Conservation (phyloP, 2,888 invertebrate genomes). For the Chironomus tentans region DNA sequence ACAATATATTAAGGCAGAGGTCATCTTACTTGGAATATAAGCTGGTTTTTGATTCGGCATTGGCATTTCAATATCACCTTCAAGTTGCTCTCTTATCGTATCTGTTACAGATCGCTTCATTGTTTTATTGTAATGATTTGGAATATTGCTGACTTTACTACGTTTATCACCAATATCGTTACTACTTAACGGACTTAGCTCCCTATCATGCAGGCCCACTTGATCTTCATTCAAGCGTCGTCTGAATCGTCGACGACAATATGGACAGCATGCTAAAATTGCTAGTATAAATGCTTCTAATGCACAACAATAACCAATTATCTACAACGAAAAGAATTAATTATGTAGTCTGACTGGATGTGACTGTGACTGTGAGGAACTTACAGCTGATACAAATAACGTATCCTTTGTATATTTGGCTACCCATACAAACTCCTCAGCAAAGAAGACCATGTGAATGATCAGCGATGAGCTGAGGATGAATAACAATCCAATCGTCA, state of each 20-base stretch:
- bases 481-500: slow-evolving; percentile 62
- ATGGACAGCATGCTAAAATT: slow-evolving; percentile 49
- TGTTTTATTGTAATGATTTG: slow-evolving; percentile 39
- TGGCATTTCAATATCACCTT: slow-evolving; percentile 8
- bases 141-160: slow-evolving; percentile 34
- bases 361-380: slow-evolving; percentile 31
- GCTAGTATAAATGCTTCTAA: slow-evolving; percentile 51
- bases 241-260: slow-evolving; percentile 50
- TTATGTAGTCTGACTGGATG: no score
- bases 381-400: slow-evolving; percentile 55
- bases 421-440: slow-evolving; percentile 57
- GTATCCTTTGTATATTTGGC: slow-evolving; percentile 64
- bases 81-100: slow-evolving; percentile 16
- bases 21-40: slow-evolving; percentile 43
- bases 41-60: slow-evolving; percentile 40
- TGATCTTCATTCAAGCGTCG: slow-evolving; percentile 44
- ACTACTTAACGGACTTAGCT: slow-evolving; percentile 44
- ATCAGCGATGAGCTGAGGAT: slow-evolving; percentile 60
- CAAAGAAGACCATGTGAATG: slow-evolving; percentile 57
- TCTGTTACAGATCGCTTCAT: slow-evolving; percentile 29
- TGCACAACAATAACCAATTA: slow-evolving; percentile 53
- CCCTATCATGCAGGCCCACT: slow-evolving; percentile 48
- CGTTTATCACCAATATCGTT: slow-evolving; percentile 38
- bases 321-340: no score
- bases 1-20: no score